phyloP scores from a whole-genome alignment of 2,797 vertebrate genomes.

The Nyctibius grandis region DNA sequence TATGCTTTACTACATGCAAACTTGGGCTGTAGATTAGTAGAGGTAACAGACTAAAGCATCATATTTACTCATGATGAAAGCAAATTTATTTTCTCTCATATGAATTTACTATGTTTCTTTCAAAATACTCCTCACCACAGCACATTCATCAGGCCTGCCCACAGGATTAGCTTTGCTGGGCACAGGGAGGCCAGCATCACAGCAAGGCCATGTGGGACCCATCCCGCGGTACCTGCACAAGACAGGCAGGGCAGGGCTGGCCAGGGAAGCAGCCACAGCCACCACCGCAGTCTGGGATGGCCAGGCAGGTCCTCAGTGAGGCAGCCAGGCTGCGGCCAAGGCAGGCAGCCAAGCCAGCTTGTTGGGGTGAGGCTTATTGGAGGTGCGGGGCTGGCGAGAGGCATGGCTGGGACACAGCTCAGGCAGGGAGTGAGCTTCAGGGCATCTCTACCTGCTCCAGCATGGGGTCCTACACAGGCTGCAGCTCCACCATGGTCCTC shows the following conservation, averaged over 20 bases:
- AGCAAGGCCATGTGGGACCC: rapidly evolving
- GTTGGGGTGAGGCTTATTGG: background rate
- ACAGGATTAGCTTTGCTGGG: background rate
- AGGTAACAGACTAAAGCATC: background rate
- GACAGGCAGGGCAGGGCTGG: background rate
- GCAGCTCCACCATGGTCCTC: background rate
- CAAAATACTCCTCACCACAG: background rate
- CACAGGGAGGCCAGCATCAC: background rate
- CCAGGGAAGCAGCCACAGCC: background rate
- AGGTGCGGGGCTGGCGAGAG: background rate
- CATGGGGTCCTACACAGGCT: background rate
- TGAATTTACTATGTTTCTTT: background rate
- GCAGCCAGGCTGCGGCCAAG: background rate
- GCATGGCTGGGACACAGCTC: background rate
- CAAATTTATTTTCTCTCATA: background rate
- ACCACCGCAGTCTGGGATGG: rapidly evolving
- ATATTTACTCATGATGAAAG: background rate
- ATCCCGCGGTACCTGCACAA: background rate
- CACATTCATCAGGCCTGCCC: rapidly evolving
- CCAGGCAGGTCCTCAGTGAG: no score
- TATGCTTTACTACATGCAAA: background rate
- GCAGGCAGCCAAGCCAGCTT: rapidly evolving
- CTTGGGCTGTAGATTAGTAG: background rate
- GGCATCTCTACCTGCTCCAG: background rate
- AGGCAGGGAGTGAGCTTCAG: background rate